These are phyloP conservation scores for Poicephalus meyeri DNA, from an alignment of 2,113 vertebrate genomes.

Conservation along the genomic window DNA sequence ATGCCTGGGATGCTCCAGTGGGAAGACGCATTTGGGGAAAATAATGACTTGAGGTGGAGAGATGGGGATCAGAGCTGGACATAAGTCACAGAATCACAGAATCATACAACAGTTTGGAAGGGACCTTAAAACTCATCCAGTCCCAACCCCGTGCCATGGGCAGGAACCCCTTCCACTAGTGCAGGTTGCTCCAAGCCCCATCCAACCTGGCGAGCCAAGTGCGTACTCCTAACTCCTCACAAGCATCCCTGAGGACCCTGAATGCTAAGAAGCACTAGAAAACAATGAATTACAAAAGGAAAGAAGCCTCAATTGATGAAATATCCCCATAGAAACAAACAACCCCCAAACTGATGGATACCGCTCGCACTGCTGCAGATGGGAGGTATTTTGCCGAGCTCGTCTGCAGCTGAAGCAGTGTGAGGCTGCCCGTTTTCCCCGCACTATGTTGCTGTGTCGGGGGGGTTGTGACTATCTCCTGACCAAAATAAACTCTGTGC, in stretches of 20 bases:
- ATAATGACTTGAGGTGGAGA: not conserved
- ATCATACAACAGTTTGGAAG: not conserved
- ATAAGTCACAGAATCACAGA: not conserved
- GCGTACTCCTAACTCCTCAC: not conserved
- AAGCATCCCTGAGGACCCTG: not conserved
- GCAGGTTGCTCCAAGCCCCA: not conserved
- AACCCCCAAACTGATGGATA: not conserved
- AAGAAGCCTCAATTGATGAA: not conserved
- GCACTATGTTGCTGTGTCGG: not conserved
- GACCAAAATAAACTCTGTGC: slow-evolving; percentile 49
- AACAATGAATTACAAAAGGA: not conserved
- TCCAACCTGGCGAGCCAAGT: not conserved
- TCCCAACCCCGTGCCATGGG: not conserved
- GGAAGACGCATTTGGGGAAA: not conserved
- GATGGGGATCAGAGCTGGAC: not conserved
- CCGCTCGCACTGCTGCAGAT: not conserved
- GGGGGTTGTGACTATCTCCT: not conserved
- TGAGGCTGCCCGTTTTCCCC: not conserved
- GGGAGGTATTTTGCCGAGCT: not conserved
- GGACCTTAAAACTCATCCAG: not conserved
- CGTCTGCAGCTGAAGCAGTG: not conserved
- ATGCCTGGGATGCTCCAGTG: fast-evolving
- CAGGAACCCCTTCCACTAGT: not conserved
- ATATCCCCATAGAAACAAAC: not conserved
- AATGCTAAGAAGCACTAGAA: not conserved